Percentiles rank a stretch among this genome's conserved stretches.
Conservation (phyloP, 2,888 invertebrate species). For the Leptopilina myrica region DNA sequence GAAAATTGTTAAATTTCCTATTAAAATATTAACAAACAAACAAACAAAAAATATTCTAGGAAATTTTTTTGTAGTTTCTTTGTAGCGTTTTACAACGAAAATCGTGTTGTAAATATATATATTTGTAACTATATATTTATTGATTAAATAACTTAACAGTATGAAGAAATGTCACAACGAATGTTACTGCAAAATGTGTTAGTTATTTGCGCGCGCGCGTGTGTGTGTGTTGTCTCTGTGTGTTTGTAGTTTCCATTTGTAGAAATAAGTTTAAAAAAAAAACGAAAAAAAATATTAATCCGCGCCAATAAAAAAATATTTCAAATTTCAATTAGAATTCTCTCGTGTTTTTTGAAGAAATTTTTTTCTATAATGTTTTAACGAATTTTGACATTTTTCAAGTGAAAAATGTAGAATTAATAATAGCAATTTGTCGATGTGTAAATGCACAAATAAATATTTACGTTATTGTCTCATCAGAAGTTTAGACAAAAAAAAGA, state of each 20-base stretch:
- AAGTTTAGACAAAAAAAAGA: too few relatives aligned
- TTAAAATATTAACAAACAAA: conserved; percentile 6
- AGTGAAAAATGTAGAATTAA: too few relatives aligned
- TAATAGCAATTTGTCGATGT: too few relatives aligned
- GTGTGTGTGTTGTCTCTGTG: conserved; percentile 1
- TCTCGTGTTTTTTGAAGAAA: neutral
- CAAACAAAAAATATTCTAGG: neutral
- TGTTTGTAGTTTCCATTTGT: conserved; percentile 18
- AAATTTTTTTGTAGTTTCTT: conserved; percentile 3
- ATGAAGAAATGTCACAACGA: conserved; percentile 26
- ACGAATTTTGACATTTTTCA: too few relatives aligned
- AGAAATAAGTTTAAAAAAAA: conserved; percentile 2
- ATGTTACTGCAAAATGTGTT: conserved; percentile 6
- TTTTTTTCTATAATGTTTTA: too few relatives aligned
- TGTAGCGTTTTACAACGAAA: conserved; percentile 29
- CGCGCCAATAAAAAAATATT: neutral
- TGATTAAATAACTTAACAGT: conserved; percentile 20
- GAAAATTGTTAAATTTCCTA: neutral
- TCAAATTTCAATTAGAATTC: conserved; percentile 7
- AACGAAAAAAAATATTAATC: neutral
- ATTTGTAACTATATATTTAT: conserved; percentile 31
- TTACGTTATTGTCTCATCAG: too few relatives aligned
- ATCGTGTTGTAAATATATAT: conserved; percentile 32
- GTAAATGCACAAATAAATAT: too few relatives aligned
- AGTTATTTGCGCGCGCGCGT: neutral